Conservation (phyloP, 2,888 invertebrate species). For the Lepidocyrtoides sp. region DNA sequence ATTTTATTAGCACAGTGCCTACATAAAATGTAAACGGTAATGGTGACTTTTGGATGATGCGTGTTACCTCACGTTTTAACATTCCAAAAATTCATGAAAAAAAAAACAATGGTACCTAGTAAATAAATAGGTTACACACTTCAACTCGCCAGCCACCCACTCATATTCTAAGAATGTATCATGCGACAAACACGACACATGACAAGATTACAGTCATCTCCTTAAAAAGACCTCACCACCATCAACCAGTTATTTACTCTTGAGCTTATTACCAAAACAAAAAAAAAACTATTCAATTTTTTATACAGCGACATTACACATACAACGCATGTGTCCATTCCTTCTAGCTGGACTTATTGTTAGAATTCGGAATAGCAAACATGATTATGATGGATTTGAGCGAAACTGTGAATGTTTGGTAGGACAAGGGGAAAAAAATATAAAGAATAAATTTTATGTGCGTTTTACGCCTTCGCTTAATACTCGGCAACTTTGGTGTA, state of each 20-base stretch:
- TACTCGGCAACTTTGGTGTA: too few species aligned
- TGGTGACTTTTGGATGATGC: too few species aligned
- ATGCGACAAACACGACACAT: slow-evolving; percentile 8
- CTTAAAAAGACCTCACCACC: slow-evolving; percentile 18
- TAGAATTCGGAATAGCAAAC: not conserved
- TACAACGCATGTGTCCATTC: not conserved
- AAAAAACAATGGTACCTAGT: slow-evolving; percentile 47
- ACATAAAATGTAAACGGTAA: too few species aligned
- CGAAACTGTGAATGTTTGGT: not conserved
- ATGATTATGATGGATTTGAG: not conserved
- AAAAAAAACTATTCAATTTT: too few species aligned
- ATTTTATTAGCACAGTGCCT: not conserved
- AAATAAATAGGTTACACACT: not conserved
- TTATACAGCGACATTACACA: too few species aligned
- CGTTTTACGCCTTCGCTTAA: slow-evolving; percentile 16
- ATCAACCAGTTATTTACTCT: not conserved
- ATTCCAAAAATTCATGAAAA: not conserved
- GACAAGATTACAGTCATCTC: slow-evolving; percentile 36
- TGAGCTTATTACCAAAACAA: not conserved
- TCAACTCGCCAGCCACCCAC: slow-evolving; percentile 10
- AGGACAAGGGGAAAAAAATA: not conserved
- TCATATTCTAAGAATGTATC: not conserved
- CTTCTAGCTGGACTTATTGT: not conserved
- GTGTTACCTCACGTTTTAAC: not conserved
- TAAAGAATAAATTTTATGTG: not conserved